Base-by-base conservation (phyloP, 2,113 vertebrate species). In the Gyps fulvus region DNA sequence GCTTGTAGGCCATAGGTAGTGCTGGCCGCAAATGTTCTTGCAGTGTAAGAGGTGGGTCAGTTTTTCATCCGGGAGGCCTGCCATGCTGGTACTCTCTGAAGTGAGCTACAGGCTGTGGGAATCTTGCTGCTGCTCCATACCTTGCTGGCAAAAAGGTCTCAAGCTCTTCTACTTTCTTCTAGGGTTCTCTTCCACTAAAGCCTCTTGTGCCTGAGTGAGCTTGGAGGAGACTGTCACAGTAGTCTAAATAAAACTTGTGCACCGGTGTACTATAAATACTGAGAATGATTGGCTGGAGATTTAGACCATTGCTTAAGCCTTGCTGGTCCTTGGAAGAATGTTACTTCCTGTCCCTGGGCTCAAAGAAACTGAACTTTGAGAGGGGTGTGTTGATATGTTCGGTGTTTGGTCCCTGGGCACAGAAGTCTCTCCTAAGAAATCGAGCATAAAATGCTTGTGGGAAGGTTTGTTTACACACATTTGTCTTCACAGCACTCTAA, bases 401-500 rank as follows among this genome's bases (percentile, higher is more conserved):
- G 8, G 9, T 42, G 42, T 59, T 77, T 81, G 45, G 19, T 71
- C 21, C 16, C 19, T 32, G 38, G 29, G 18, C 9, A 13, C 25
- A 49, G 23, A 59, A 55, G 16, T 36, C 25, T 16, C 4, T 42
- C 14, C 0, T 11, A 29, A 50, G 18, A 18, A 7, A 76, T 31
- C 0, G 0, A 66, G 61, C 10, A 29, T 40, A 19, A 84, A 81
- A 31, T 57, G 11, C 20, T 86, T 4, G 3, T 49, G 50, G 61
- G 20, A 52, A 25, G 21, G 4, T 59, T 13, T 66, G 9, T 47
- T 71, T 3, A 1, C 10, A 2, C 6, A 4, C 5, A 0, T 29
- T 42, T 45, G 62, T 43, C 15, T 61, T 50, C 22, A 22, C 5
- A 15, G 43, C 12, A 20, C 25, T 23, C 25, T 31, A 2, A 31